These are phyloP conservation scores for Parotocinclus haroldoi DNA, from an alignment of 2,797 vertebrate genomes.

Conservation along the genomic window DNA sequence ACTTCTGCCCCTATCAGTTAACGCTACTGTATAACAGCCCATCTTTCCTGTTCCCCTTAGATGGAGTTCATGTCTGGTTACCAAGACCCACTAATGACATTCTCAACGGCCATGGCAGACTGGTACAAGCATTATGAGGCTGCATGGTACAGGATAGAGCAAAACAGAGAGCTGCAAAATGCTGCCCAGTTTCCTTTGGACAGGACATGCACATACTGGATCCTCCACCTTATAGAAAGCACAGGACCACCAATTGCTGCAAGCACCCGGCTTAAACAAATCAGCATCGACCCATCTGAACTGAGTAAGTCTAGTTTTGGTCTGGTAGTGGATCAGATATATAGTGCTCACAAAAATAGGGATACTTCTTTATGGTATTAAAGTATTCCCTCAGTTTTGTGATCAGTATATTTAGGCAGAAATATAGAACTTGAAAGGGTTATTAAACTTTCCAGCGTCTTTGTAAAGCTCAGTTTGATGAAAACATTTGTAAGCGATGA, in stretches of 20 bases:
- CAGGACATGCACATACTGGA: not conserved
- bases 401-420: too few species aligned
- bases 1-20: too few species aligned
- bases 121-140: constrained; percentile 53
- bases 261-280: not conserved
- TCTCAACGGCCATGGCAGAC: constrained; percentile 58
- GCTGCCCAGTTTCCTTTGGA: not conserved
- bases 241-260: constrained; percentile 11
- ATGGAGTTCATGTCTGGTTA: constrained; percentile 46
- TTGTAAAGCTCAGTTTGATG: too few species aligned
- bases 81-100: constrained; percentile 61
- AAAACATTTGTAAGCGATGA: too few species aligned
- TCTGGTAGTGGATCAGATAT: too few species aligned
- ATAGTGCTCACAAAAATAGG: too few species aligned
- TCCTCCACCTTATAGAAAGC: not conserved
- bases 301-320: not conserved
- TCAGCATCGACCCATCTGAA: not conserved
- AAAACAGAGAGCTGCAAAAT: too few species aligned
- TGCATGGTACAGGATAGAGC: not conserved
- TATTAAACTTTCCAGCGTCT: too few species aligned
- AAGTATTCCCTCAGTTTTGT: too few species aligned
- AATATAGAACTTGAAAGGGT: too few species aligned
- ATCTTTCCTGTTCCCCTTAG: not conserved
- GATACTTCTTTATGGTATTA: too few species aligned
- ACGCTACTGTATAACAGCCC: not conserved